Conservation (phyloP, 30 jellyfish, hydroid and myxozoan genomes). For the Aurelia sp. region DNA sequence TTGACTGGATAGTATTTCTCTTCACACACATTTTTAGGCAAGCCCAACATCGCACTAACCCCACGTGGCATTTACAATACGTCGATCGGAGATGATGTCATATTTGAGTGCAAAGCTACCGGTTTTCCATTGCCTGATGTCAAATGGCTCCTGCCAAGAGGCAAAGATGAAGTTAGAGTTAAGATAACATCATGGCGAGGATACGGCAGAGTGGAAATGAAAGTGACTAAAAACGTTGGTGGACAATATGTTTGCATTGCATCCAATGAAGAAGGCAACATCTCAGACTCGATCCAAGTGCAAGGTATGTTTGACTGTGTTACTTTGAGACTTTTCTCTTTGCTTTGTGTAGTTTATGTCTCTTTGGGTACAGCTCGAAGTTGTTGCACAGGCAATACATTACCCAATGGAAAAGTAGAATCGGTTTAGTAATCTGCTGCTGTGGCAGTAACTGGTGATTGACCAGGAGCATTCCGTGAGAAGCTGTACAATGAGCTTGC, state of each 20-base stretch:
- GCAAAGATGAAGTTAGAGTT: not conserved
- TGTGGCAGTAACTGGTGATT: no score
- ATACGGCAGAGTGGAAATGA: constrained; percentile 59
- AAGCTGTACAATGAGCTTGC: no score
- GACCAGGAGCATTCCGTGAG: no score
- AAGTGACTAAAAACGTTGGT: constrained; percentile 40
- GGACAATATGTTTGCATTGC: constrained; percentile 88
- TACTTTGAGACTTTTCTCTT: no score
- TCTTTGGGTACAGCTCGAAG: no score
- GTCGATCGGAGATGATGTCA: constrained; percentile 39
- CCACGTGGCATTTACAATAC: constrained; percentile 76
- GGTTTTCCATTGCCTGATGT: constrained; percentile 87
- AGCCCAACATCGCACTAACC: constrained; percentile 52
- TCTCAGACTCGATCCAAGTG: constrained; percentile 47
- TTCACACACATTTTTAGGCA: constrained; percentile 34
- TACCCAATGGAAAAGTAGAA: no score
- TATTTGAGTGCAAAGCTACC: constrained; percentile 73
- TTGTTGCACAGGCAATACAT: no score
- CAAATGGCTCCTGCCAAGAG: constrained; percentile 60
- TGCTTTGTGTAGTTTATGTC: no score
- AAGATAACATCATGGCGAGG: constrained; percentile 52
- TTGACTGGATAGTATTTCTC: no score
- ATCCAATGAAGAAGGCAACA: constrained; percentile 79
- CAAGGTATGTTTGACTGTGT: constrained; percentile 3
- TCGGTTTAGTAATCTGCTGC: no score